phyloP scores from a whole-genome alignment of 2,113 vertebrate species.

The Clarias gariepinus region DNA sequence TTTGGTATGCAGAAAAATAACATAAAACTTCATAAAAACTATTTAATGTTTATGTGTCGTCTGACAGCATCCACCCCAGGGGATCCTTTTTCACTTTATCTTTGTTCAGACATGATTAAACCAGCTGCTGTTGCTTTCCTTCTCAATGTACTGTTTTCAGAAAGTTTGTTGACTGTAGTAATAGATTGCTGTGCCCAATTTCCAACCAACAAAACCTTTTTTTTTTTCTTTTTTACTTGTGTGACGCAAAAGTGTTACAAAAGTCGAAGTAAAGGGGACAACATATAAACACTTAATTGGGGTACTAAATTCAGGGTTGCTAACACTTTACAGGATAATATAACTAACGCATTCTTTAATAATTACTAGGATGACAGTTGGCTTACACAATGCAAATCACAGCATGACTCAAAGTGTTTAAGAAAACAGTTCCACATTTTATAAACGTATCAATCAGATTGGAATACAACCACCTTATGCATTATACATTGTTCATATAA shows the following conservation, averaged over 20 bases:
- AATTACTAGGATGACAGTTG: background rate
- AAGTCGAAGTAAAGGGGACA: background rate
- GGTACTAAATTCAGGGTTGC: background rate
- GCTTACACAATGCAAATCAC: background rate
- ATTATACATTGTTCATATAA: background rate
- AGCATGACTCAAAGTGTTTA: no score
- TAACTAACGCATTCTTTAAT: background rate
- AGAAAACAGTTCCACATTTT: background rate
- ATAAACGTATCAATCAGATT: background rate
- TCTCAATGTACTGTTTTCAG: background rate
- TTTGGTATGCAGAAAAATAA: background rate
- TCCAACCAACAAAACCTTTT: background rate
- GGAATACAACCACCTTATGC: background rate
- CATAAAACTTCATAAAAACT: background rate
- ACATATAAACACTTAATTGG: background rate
- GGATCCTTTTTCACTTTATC: background rate
- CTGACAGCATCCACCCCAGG: background rate
- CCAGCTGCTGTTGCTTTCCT: background rate
- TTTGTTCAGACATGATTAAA: background rate
- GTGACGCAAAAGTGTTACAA: no score
- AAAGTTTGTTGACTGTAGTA: background rate
- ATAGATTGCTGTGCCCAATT: background rate
- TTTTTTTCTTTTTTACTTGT: background rate
- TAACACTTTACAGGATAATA: background rate
- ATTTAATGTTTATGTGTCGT: background rate